phyloP scores from a whole-genome alignment of 2,797 vertebrate species.

The Paratrypauchen microcephalus region DNA sequence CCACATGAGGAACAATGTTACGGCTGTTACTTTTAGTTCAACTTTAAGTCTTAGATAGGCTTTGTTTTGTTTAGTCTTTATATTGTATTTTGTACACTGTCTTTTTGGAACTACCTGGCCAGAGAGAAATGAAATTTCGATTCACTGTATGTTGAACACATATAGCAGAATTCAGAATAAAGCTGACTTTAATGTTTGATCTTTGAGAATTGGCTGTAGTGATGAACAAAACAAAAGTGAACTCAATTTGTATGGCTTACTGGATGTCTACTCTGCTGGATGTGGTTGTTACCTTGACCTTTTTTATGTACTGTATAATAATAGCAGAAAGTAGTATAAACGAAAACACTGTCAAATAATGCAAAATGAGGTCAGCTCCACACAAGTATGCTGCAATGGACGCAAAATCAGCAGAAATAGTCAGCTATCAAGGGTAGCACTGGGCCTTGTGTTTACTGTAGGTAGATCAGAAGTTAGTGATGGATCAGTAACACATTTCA shows the following conservation, averaged over 20 bases:
- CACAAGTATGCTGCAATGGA: constrained; percentile 63
- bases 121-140: no score
- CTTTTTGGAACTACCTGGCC: no score
- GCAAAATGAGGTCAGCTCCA: constrained; percentile 69
- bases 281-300: not conserved
- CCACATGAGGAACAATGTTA: constrained; percentile 3
- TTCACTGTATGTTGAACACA: no score
- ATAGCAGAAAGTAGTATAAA: not conserved
- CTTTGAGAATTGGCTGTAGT: not conserved
- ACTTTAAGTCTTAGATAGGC: no score
- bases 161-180: no score
- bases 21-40: not conserved
- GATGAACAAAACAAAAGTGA: not conserved
- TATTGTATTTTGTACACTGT: no score
- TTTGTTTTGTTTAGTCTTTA: no score
- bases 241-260: not conserved
- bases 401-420: constrained; percentile 70
- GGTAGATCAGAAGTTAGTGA: constrained; percentile 21
- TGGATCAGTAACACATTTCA: not conserved
- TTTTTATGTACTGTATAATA: not conserved
- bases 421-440: constrained; percentile 60
- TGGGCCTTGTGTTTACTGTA: constrained; percentile 74
- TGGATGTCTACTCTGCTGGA: not conserved
- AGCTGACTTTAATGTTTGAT: no score
- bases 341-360: constrained; percentile 38